Evolutionary conservation across 2,113 vertebrate species (phyloP).

Genomic region (Aphyosemion australe): DNA sequence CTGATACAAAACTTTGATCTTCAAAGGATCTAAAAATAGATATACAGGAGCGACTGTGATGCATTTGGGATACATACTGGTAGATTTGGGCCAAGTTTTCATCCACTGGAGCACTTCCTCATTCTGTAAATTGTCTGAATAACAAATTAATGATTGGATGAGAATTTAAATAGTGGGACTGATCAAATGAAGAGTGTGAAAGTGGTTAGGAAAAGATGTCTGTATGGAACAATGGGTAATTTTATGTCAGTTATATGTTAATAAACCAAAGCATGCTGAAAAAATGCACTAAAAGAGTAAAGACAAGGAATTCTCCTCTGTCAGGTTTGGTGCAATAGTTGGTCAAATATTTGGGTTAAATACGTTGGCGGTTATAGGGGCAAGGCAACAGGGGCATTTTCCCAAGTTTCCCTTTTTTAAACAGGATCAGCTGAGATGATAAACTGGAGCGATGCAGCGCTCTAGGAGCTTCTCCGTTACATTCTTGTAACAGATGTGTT

Average conservation of each 20-base stretch:
- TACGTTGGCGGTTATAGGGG: too few species aligned
- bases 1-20: not conserved
- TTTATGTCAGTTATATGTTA: constrained; percentile 12
- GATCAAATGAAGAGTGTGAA: constrained; percentile 59
- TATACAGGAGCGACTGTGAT: constrained; percentile 40
- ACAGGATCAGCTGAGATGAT: too few species aligned
- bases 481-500: too few species aligned
- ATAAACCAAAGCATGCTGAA: constrained; percentile 36
- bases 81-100: constrained; percentile 84
- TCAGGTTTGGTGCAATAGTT: constrained; percentile 26
- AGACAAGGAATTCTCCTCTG: not conserved
- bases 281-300: constrained; percentile 1
- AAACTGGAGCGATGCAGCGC: too few species aligned
- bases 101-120: constrained; percentile 86
- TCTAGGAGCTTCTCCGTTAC: too few species aligned
- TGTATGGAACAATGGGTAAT: constrained; percentile 19
- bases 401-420: too few species aligned
- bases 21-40: constrained; percentile 21
- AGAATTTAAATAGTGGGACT: constrained; percentile 61
- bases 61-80: constrained; percentile 82
- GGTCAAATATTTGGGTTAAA: constrained; percentile 8
- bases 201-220: constrained; percentile 41
- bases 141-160: constrained; percentile 81
- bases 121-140: constrained; percentile 85
- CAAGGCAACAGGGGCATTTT: too few species aligned